These are phyloP conservation scores for Novumbra hubbsi DNA, from an alignment of 2,797 vertebrate genomes.

Conservation along the genomic window DNA sequence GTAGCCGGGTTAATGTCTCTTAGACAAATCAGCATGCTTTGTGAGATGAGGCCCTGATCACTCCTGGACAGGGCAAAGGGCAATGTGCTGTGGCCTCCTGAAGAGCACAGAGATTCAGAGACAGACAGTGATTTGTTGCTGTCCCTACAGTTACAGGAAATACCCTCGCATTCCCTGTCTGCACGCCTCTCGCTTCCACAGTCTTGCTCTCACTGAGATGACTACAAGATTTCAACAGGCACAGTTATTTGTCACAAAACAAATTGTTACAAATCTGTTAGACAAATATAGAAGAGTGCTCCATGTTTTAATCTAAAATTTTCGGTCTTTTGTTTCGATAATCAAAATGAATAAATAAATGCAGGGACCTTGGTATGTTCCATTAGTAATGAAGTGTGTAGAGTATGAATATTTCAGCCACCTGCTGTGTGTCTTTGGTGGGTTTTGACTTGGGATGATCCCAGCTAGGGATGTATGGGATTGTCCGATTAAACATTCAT, in stretches of 20 bases:
- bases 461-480: constrained; percentile 65
- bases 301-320: constrained; percentile 72
- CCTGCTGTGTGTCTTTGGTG: constrained; percentile 75
- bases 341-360: constrained; percentile 77
- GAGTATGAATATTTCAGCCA: constrained; percentile 79
- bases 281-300: constrained; percentile 72
- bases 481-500: constrained; percentile 81
- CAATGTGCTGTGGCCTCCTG: constrained; percentile 44
- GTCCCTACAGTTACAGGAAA: constrained; percentile 42
- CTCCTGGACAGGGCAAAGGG: constrained; percentile 63
- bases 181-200: constrained; percentile 41
- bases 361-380: constrained; percentile 64
- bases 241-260: constrained; percentile 77
- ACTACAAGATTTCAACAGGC: constrained; percentile 70
- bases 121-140: constrained; percentile 64
- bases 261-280: constrained; percentile 77
- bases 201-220: constrained; percentile 60
- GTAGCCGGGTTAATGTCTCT: constrained; percentile 13
- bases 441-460: constrained; percentile 74
- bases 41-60: constrained; percentile 37
- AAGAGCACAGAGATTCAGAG: constrained; percentile 40
- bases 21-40: constrained; percentile 41
- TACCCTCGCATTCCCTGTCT: constrained; percentile 36
- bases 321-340: constrained; percentile 79
- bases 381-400: constrained; percentile 81